Conservation (phyloP, 1,140 invertebrate genomes). For the Drosophila eugracilis region DNA sequence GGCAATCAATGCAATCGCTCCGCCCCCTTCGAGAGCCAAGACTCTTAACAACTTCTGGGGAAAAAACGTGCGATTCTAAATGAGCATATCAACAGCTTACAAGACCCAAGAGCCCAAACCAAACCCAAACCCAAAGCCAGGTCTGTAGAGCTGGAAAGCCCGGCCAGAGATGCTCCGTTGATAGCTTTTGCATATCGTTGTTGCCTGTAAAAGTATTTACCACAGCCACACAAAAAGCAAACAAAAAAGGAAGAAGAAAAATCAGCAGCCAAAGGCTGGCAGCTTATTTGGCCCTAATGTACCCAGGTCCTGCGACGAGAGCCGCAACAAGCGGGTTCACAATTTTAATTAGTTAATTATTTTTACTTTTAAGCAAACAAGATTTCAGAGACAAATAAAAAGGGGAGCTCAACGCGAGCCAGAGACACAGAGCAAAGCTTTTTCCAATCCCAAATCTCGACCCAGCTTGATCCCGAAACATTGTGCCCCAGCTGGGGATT, state of each 20-base stretch:
- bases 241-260: constrained; percentile 4
- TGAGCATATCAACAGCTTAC: constrained; percentile 83
- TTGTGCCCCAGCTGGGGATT: constrained; percentile 51
- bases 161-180: constrained; percentile 69
- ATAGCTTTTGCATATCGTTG: constrained; percentile 81
- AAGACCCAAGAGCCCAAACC: constrained; percentile 40
- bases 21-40: constrained; percentile 26
- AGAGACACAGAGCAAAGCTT: constrained; percentile 15
- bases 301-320: constrained; percentile 2
- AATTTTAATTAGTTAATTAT: constrained; percentile 84
- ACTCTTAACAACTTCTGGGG: constrained; percentile 78
- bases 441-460: constrained; percentile 27
- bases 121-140: constrained; percentile 30
- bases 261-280: constrained; percentile 56
- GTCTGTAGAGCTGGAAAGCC: constrained; percentile 25
- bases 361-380: constrained; percentile 84
- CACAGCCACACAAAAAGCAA: constrained; percentile 16
- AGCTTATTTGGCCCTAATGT: constrained; percentile 82
- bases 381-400: constrained; percentile 81
- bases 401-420: constrained; percentile 27
- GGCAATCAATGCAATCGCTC: constrained; percentile 72
- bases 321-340: constrained; percentile 65
- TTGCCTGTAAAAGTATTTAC: constrained; percentile 49
- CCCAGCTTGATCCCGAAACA: constrained; percentile 61
- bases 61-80: constrained; percentile 83